Evolutionary conservation across 1,140 invertebrate genomes (phyloP).

Genomic region (Brachionus calyciflorus): DNA sequence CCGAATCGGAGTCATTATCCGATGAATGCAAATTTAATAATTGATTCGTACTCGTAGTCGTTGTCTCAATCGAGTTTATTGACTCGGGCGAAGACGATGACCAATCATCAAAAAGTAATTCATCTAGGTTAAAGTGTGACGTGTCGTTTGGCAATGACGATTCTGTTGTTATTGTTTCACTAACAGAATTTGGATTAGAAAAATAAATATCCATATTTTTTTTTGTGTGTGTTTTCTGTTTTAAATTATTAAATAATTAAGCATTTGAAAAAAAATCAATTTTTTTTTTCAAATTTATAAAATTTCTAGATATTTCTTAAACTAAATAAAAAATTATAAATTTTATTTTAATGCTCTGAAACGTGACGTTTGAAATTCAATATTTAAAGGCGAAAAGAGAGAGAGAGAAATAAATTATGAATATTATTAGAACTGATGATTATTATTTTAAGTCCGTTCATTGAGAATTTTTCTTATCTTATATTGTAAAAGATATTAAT

Average conservation of each 20-base stretch:
- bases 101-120: conserved; percentile 10
- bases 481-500: too few relatives aligned
- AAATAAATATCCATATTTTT: not conserved
- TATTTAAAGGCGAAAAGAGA: not conserved
- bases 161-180: not conserved
- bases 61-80: conserved; percentile 28
- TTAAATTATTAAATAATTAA: too few relatives aligned
- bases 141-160: not conserved
- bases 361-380: not conserved
- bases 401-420: not conserved
- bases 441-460: too few relatives aligned
- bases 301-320: too few relatives aligned
- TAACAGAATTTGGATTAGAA: not conserved
- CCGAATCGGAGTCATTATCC: conserved; percentile 29
- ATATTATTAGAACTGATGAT: not conserved
- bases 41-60: not conserved
- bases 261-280: not conserved
- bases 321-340: too few relatives aligned
- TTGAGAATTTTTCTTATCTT: not conserved
- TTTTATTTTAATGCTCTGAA: not conserved
- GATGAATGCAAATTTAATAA: not conserved
- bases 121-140: conserved; percentile 10
- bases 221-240: too few relatives aligned
- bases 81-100: not conserved
- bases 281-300: not conserved